A percentile compares a stretch with the other conserved stretches of the same genome.
phyloP scores from a whole-genome alignment of 2,113 vertebrate species.

The Centropristis striata region DNA sequence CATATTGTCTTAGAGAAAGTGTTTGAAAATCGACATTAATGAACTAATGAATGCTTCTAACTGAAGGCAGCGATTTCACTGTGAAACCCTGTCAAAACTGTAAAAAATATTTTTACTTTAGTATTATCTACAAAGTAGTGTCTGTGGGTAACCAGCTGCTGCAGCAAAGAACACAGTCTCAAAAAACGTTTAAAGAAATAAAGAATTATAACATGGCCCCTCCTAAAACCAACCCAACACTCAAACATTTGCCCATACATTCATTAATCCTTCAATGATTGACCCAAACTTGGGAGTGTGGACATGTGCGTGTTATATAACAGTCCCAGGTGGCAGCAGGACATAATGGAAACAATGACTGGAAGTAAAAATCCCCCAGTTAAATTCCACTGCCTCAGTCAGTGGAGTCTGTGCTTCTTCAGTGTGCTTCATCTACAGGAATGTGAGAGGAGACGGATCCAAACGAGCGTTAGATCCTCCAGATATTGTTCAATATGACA shows the following conservation, averaged over 20 bases:
- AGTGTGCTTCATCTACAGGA: slow-evolving; percentile 45
- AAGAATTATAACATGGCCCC: neutral
- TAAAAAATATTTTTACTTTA: slow-evolving; percentile 3
- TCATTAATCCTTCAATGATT: slow-evolving; percentile 25
- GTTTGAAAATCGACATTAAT: slow-evolving; percentile 23
- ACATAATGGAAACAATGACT: slow-evolving; percentile 55
- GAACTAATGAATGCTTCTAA: slow-evolving; percentile 9
- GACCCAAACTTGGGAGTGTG: slow-evolving; percentile 24
- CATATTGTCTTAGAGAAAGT: neutral
- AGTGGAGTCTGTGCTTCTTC: slow-evolving; percentile 52
- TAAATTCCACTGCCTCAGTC: slow-evolving; percentile 28
- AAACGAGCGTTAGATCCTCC: neutral
- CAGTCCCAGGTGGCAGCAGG: slow-evolving; percentile 37
- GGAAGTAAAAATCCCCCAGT: slow-evolving; percentile 21
- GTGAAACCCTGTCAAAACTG: neutral
- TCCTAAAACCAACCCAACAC: neutral
- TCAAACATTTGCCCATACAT: slow-evolving; percentile 22
- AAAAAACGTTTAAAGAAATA: neutral
- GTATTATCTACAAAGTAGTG: neutral
- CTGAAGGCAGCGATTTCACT: neutral
- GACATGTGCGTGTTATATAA: slow-evolving; percentile 39
- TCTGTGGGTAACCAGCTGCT: neutral
- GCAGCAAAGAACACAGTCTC: neutral
- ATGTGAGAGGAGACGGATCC: slow-evolving; percentile 38
- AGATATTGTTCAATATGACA: neutral